Evolutionary conservation across 2,797 vertebrate genomes (phyloP).

Genomic region (Cygnus olor): DNA sequence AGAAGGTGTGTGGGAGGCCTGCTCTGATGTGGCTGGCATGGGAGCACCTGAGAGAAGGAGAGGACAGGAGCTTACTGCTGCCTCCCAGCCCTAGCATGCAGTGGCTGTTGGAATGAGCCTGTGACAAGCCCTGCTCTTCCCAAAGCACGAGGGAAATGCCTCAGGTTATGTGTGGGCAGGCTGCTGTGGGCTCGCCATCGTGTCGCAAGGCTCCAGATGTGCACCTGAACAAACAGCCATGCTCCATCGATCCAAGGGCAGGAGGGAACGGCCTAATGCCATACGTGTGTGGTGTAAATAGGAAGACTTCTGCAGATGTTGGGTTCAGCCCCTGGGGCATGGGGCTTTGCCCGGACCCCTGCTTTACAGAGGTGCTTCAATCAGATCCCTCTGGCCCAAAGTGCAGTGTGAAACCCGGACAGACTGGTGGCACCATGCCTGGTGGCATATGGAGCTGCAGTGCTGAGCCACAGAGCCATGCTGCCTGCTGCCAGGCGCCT

Average conservation of each 20-base stretch:
- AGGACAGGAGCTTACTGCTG: not conserved
- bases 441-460: not conserved
- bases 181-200: not conserved
- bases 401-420: not conserved
- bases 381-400: not conserved
- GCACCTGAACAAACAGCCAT: not conserved
- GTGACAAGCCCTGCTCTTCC: not conserved
- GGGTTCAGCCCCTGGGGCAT: not conserved
- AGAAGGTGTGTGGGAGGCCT: not conserved
- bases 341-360: not conserved
- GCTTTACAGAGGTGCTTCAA: not conserved
- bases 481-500: not conserved
- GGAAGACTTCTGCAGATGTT: not conserved
- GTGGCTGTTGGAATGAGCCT: not conserved
- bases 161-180: not conserved
- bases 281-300: too few species aligned
- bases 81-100: not conserved
- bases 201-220: not conserved
- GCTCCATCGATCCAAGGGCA: fast-evolving
- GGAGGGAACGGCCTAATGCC: not conserved
- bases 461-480: not conserved
- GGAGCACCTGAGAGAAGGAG: not conserved
- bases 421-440: too few species aligned
- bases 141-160: not conserved
- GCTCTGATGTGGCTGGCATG: not conserved